Evolutionary conservation across 2,888 invertebrate species (phyloP), one percentile per base, ranked within the genome.

Genomic region (Plagodis dolabraria): DNA sequence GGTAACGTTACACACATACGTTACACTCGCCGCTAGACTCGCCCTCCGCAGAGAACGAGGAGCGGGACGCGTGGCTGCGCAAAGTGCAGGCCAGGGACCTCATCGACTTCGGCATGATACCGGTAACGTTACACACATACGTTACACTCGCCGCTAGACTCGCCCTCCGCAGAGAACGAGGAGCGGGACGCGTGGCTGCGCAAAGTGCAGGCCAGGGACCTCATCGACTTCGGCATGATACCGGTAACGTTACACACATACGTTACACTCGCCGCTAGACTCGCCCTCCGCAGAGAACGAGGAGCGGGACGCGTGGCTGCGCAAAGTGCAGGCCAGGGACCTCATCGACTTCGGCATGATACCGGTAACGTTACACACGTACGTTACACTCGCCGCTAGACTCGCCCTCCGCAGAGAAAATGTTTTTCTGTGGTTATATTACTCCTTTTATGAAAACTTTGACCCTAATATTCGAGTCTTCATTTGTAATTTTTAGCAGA

Each of bases 261-360:
- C 38, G 5, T 22, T 38, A 38, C 38, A 38, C 71, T 83, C 85
- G 38, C 93, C 94, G 58, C 95, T 95, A n/a, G 94, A 96, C 68
- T 95, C 95, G 33, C 96, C 97, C 62, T 95, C 95, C 75, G 96
- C 96, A 61, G 98, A 98, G 89, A 97, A 96, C 86, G 93, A 94
- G 67, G 98, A 98, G 87, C 95, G 96, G 79, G 98, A 98, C 92
- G 93, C 94, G 56, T 95, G 97, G 75, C 91, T 98, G 70, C 94
- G 95, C 70, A 96, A 96, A 89, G 98, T 98, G 55, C 98, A 99
- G 94, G 98, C 99, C 0, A 89, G 98, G 77, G 99, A 99, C 94
- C 95, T 99, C 79, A 98, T 99, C 73, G 98, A 98, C 88, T 99
- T 99, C 92, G 99, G 99, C 79, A 98, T 98, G 97, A 98, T 98